Evolutionary conservation across 2,797 vertebrate genomes (phyloP).

Genomic region (Ficedula albicollis): DNA sequence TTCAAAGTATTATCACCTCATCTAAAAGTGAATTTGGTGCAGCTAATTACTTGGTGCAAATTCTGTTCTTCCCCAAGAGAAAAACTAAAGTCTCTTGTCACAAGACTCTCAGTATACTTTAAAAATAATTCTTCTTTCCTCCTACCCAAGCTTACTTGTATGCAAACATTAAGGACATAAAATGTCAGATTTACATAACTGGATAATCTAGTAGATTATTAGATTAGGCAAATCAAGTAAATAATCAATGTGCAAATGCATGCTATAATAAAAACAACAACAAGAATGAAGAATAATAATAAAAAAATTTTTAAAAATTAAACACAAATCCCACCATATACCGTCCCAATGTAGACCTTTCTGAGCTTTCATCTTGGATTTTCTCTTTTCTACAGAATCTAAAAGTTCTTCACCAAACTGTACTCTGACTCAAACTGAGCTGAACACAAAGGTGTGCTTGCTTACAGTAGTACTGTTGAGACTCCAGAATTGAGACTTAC

Average conservation of each 20-base stretch:
- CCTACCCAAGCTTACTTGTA: not conserved
- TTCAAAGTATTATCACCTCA: not conserved
- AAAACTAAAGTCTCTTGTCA: not conserved
- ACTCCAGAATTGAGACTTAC: not conserved
- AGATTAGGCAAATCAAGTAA: not conserved
- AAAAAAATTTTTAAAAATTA: not conserved
- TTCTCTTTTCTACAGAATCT: not conserved
- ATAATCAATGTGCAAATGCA: not conserved
- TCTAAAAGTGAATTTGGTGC: not conserved
- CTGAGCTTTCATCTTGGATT: not conserved
- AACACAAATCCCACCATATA: not conserved
- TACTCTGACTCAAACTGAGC: not conserved
- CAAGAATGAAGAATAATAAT: not conserved
- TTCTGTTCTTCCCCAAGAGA: not conserved
- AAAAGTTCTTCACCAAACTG: not conserved
- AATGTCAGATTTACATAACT: not conserved
- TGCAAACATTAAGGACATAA: not conserved
- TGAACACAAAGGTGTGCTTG: not conserved
- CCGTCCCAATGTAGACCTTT: not conserved
- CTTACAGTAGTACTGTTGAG: not conserved
- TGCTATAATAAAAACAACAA: not conserved
- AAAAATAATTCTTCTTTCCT: not conserved
- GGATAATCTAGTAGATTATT: not conserved
- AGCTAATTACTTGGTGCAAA: not conserved
- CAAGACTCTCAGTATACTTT: not conserved